phyloP scores from a whole-genome alignment of 2,797 vertebrate genomes.

The Rhynchotus rufescens region DNA sequence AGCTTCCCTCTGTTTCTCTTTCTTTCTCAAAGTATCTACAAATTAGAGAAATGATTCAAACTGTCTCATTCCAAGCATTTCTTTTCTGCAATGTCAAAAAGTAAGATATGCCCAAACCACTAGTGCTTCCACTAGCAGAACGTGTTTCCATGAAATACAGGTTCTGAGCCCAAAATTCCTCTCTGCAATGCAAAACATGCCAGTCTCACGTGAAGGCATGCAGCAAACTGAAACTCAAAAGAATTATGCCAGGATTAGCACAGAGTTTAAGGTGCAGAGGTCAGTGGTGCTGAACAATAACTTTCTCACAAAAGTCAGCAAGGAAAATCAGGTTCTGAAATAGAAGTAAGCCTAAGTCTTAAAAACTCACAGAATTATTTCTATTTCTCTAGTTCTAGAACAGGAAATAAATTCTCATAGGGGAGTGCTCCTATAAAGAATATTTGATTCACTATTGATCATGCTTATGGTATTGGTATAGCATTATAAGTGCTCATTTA shows the following conservation, averaged over 20 bases:
- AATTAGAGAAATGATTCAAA: not conserved
- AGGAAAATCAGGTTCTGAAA: slow-evolving; percentile 46
- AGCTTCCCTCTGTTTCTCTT: not conserved
- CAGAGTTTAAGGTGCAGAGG: slow-evolving; percentile 58
- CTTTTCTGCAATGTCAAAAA: slow-evolving; percentile 2
- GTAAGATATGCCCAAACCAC: not conserved
- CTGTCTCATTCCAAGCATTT: slow-evolving; percentile 39
- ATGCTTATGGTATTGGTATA: not conserved
- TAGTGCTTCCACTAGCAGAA: not conserved
- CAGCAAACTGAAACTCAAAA: slow-evolving; percentile 31
- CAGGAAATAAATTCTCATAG: not conserved
- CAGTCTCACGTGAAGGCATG: not conserved
- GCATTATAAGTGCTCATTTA: slow-evolving; percentile 1
- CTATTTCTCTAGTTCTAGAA: not conserved
- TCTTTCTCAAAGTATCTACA: not conserved
- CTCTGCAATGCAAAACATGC: slow-evolving; percentile 29
- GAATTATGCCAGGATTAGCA: slow-evolving; percentile 36
- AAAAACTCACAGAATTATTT: slow-evolving; percentile 36
- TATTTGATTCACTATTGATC: slow-evolving; percentile 16
- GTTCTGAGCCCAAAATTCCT: slow-evolving; percentile 54
- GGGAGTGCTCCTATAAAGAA: not conserved
- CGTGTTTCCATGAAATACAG: slow-evolving; percentile 13
- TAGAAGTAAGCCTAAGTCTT: not conserved
- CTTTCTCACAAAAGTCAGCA: slow-evolving; percentile 39
- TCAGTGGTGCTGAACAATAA: slow-evolving; percentile 41